These are phyloP conservation scores for Tipula unca DNA, from an alignment of 2,888 invertebrate species.

Conservation along the genomic window DNA sequence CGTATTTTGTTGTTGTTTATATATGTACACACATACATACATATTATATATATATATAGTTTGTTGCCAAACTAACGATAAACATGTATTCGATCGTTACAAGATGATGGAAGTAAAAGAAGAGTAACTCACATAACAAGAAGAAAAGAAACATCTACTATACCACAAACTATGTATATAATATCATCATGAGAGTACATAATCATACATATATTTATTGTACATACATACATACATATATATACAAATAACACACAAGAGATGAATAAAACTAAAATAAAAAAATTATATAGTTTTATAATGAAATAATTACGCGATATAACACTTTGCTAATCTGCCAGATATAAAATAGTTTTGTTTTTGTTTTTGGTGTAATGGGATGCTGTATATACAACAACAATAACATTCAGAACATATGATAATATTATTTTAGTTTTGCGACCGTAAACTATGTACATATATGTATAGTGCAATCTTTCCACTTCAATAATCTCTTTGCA, in stretches of 20 bases:
- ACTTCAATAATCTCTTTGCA: not conserved
- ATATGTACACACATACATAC: not conserved
- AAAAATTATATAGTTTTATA: not conserved
- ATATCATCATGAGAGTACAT: not conserved
- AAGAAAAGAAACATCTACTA: not conserved
- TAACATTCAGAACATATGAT: not conserved
- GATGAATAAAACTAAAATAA: not conserved
- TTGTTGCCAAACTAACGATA: not conserved
- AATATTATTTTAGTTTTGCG: not conserved
- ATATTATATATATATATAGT: not conserved
- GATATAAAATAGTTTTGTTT: not conserved
- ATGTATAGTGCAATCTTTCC: not conserved
- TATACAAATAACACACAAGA: slow-evolving; percentile 2
- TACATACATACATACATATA: too few species aligned
- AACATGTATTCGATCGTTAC: not conserved
- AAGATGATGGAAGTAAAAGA: not conserved
- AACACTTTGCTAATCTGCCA: slow-evolving; percentile 15
- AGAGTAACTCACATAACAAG: not conserved
- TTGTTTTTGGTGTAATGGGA: not conserved
- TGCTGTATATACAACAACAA: not conserved
- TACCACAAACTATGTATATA: not conserved
- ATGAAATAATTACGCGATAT: slow-evolving; percentile 16
- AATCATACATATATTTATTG: too few species aligned
- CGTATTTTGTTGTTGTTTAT: not conserved
- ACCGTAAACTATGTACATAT: not conserved